These are phyloP conservation scores for Amphipyra tragopoginis DNA, from an alignment of 2,888 invertebrate species.

Conservation along the genomic window DNA sequence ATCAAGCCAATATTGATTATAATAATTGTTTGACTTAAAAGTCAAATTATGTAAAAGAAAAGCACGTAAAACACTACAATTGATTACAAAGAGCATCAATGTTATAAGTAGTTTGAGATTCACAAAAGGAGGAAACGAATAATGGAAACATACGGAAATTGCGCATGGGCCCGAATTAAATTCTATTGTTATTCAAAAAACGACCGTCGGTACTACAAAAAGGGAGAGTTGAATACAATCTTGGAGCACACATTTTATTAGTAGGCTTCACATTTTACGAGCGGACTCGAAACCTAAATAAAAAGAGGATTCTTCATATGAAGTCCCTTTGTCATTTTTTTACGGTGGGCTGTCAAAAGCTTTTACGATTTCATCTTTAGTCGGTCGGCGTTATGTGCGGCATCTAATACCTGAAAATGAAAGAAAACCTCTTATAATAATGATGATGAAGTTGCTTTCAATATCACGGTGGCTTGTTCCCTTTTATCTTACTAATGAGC, in stretches of 20 bases:
- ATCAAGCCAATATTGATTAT: too few relatives aligned
- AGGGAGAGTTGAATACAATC: slow-evolving; percentile 70
- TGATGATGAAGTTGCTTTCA: slow-evolving; percentile 57
- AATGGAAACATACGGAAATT: slow-evolving; percentile 66
- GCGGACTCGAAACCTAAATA: slow-evolving; percentile 80
- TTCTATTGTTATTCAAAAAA: slow-evolving; percentile 71
- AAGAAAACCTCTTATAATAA: slow-evolving; percentile 56
- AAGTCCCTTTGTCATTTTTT: slow-evolving; percentile 83
- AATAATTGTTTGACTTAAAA: too few relatives aligned
- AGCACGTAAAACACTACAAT: slow-evolving; percentile 33
- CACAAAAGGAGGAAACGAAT: slow-evolving; percentile 58
- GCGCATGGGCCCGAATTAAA: slow-evolving; percentile 66
- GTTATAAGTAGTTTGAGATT: slow-evolving; percentile 54
- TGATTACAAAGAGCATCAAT: slow-evolving; percentile 53
- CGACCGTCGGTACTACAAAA: slow-evolving; percentile 60
- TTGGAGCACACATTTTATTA: slow-evolving; percentile 81
- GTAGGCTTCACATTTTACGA: slow-evolving; percentile 81
- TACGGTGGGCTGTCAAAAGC: slow-evolving; percentile 83
- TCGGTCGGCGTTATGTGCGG: slow-evolving; percentile 58
- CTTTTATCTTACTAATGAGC: slow-evolving; percentile 58
- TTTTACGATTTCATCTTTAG: slow-evolving; percentile 83
- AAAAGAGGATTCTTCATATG: slow-evolving; percentile 83
- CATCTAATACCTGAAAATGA: slow-evolving; percentile 65
- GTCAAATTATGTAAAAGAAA: not conserved
- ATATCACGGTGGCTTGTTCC: slow-evolving; percentile 53